Base-by-base conservation (phyloP, 1,140 invertebrate species). In the Danaus melanippus region DNA sequence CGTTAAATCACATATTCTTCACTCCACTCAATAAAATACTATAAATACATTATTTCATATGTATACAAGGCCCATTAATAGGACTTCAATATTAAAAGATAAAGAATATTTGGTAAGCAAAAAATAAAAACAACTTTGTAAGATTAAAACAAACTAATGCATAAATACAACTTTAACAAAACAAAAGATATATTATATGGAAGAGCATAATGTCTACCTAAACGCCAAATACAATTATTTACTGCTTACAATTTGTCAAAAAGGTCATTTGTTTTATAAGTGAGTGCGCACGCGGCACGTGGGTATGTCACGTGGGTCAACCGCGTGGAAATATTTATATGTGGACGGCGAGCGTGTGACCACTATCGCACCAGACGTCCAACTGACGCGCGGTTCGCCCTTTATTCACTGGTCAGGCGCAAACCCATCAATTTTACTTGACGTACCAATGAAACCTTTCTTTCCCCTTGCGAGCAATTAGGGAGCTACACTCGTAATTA, bases 391-490 rank as follows among this genome's bases (percentile, higher is more conserved):
- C 61, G 53, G 54, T 58, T 69, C 71, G 67, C 78, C 74, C 70
- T 70, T 73, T 74, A 76, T 75, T 75, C 77, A 76, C 67, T 80
- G 79, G 78, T 74, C 80, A 81, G 74, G 74, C 66, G 71, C 67
- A 64, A 67, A 71, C 73, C 73, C 79, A 82, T 82, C 79, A 82
- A 84, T 84, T 81, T 73, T 49, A 67, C 66, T 64, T 79, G 81
- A 84, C 81, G 77, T 80, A 80, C 77, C 76, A 84, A 79, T 79
- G 79, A 79, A 79, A 78, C 71, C 67, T 76, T 67, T 72, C 69
- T 78, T 79, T 76, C 71, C 70, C 75, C 71, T 70, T 53, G 74
- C 69, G 72, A 64, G 66, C 73, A 78, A 79, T 76, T 77, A 79
- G 70, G 60, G 58, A 69, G 67, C 56, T 67, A 43, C 57, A 58